A percentile compares a stretch with the other conserved stretches of the same genome.
Conservation (phyloP, 2,888 invertebrate genomes). For the Lasioglossum morio region DNA sequence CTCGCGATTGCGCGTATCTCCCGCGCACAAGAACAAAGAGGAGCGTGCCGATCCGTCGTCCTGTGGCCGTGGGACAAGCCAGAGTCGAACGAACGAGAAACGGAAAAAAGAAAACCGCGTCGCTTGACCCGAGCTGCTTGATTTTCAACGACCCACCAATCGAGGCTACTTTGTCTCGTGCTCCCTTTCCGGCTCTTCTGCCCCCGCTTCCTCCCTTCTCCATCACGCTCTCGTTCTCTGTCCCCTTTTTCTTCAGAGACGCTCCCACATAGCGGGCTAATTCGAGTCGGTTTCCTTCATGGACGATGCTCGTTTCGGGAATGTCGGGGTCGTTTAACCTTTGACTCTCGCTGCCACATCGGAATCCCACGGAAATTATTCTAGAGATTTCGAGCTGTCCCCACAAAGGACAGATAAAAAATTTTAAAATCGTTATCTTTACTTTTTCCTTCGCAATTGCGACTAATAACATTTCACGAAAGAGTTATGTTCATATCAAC, state of each 20-base stretch:
- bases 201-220: neutral
- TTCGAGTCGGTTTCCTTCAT: constrained; percentile 23
- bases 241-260: neutral
- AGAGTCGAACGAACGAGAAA: neutral
- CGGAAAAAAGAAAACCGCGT: constrained; percentile 6
- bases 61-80: neutral
- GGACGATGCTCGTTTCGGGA: constrained; percentile 47
- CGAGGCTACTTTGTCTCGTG: constrained; percentile 33
- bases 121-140: constrained; percentile 40
- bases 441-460: too few relatives aligned
- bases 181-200: constrained; percentile 21
- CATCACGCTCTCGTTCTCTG: neutral
- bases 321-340: constrained; percentile 51
- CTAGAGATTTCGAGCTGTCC: constrained; percentile 31
- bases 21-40: constrained; percentile 58
- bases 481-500: too few relatives aligned
- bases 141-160: constrained; percentile 54
- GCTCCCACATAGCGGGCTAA: constrained; percentile 42
- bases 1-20: constrained; percentile 64
- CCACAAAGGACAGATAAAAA: too few relatives aligned
- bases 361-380: constrained; percentile 33
- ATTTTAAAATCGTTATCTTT: too few relatives aligned
- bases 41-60: neutral
- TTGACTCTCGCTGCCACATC: constrained; percentile 23
- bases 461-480: too few relatives aligned